Evolutionary conservation across 2,113 vertebrate genomes (phyloP).

Genomic region (Epinephelus moara): DNA sequence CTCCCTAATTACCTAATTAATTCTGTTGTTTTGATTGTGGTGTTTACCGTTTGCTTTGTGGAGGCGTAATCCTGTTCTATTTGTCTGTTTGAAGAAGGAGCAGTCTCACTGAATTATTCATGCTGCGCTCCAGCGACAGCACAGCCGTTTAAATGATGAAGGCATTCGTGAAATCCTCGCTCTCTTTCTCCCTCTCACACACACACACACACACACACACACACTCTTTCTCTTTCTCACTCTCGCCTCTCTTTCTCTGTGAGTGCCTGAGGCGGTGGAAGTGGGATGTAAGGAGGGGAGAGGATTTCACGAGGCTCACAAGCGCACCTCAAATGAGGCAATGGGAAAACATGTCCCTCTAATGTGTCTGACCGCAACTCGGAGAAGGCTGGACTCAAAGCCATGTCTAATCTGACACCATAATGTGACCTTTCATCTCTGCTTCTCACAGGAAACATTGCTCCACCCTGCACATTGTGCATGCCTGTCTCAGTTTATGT

Average conservation of each 20-base stretch:
- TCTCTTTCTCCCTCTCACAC: slow-evolving; percentile 45
- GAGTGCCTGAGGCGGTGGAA: slow-evolving; percentile 74
- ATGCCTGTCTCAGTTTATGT: slow-evolving; percentile 25
- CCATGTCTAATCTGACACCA: slow-evolving; percentile 71
- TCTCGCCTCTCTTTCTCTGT: slow-evolving; percentile 60
- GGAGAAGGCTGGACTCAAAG: slow-evolving; percentile 63
- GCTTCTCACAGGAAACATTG: slow-evolving; percentile 66
- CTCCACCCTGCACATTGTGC: slow-evolving; percentile 57
- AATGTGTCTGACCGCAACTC: slow-evolving; percentile 69
- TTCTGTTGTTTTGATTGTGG: slow-evolving; percentile 87
- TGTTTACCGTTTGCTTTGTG: slow-evolving; percentile 87
- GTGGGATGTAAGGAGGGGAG: slow-evolving; percentile 74
- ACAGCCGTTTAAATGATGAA: slow-evolving; percentile 87
- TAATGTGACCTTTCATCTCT: slow-evolving; percentile 78
- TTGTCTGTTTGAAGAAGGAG: slow-evolving; percentile 89
- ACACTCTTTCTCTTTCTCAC: slow-evolving; percentile 61
- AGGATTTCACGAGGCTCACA: slow-evolving; percentile 76
- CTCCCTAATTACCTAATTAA: slow-evolving; percentile 88
- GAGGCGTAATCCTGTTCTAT: slow-evolving; percentile 86
- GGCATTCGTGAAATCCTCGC: slow-evolving; percentile 82
- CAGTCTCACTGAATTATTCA: slow-evolving; percentile 86
- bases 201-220: slow-evolving; percentile 33
- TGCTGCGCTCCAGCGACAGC: slow-evolving; percentile 81
- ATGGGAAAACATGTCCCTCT: slow-evolving; percentile 74
- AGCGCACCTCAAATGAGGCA: slow-evolving; percentile 77